phyloP scores from a whole-genome alignment of 2,888 invertebrate species.

The Drosophila aldrichi region DNA sequence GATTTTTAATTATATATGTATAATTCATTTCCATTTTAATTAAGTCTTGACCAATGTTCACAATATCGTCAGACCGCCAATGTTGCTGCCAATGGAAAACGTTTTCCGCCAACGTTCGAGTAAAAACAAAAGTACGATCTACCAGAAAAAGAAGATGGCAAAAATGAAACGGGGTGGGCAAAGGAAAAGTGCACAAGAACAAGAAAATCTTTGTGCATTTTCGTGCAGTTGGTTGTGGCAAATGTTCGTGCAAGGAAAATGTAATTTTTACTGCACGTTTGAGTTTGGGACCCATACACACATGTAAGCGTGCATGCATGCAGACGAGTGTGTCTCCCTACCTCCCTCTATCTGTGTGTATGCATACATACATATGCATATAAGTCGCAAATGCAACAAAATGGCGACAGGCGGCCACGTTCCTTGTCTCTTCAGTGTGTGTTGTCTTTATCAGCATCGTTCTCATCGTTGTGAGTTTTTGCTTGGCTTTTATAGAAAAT shows the following conservation, averaged over 20 bases:
- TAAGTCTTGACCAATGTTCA: conserved; percentile 23
- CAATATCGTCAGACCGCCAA: conserved; percentile 28
- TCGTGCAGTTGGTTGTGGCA: conserved; percentile 71
- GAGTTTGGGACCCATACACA: conserved; percentile 28
- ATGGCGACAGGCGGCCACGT: conserved; percentile 73
- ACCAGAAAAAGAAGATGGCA: background rate
- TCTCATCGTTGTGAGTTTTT: conserved; percentile 54
- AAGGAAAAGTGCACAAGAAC: conserved; percentile 1
- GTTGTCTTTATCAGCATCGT: conserved; percentile 77
- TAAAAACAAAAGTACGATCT: conserved; percentile 57
- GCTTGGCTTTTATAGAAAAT: conserved; percentile 71
- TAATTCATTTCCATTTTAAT: background rate
- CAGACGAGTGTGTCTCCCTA: background rate
- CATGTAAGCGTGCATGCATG: conserved; percentile 5
- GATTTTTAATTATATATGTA: too few relatives aligned
- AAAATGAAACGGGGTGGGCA: background rate
- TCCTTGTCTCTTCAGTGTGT: conserved; percentile 58
- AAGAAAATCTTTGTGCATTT: conserved; percentile 67
- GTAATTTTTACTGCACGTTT: conserved; percentile 76
- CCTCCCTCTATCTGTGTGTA: background rate
- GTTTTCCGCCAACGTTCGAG: conserved; percentile 41
- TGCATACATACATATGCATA: conserved; percentile 61
- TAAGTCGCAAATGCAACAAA: conserved; percentile 77
- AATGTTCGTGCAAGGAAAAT: conserved; percentile 76
- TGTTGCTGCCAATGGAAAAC: conserved; percentile 53